Base-by-base conservation (phyloP, 2,113 vertebrate species). In the Rhynchomys soricoides region DNA sequence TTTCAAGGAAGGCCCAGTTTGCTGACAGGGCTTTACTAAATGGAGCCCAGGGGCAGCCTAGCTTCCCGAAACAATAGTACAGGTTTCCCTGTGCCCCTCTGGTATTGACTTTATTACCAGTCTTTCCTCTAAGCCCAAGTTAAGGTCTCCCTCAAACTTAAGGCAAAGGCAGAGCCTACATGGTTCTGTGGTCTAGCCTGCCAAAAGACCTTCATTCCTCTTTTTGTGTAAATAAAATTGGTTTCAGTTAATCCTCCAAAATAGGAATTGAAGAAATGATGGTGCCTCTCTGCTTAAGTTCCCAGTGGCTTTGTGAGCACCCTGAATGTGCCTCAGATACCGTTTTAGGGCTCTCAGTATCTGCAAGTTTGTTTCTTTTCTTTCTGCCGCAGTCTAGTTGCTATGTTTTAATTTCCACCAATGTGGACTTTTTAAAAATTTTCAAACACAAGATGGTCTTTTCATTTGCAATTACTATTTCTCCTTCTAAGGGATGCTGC, bases 181-280 rank as follows among this genome's bases (percentile, higher is more conserved):
- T 34, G 10, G 31, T 64, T 83, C 64, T 85, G 55, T 43, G 22
- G 10, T 86, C 85, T 93, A n/a, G 29, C n/a, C 9, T 13, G 31
- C 45, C 12, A 5, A 40, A 1, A 40, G 26, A 0, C 24, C 79
- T 86, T 50, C 31, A 40, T 9, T 8, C 13, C 29, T 24, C 9
- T 86, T 34, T 34, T 86, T 85, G 73, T 79, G 59, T 37, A 85
- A 71, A 40, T 70, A 15, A 93, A 93, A 91, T 11, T 71, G 13
- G 16, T 48, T 79, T 26, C 21, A 71, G 19, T 29, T 17, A 74
- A 43, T 95, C 26, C 29, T 66, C 17, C 7, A 55, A 90, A 89
- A 68, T 40, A 17, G 7, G 29, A 64, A 48, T 40, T 57, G n/a
- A 59, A 12, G 8, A 1, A 6, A 3, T 90, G 29, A 17, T n/a